Conservation (phyloP, 2,888 invertebrate species). For the Chrysolina americana region DNA sequence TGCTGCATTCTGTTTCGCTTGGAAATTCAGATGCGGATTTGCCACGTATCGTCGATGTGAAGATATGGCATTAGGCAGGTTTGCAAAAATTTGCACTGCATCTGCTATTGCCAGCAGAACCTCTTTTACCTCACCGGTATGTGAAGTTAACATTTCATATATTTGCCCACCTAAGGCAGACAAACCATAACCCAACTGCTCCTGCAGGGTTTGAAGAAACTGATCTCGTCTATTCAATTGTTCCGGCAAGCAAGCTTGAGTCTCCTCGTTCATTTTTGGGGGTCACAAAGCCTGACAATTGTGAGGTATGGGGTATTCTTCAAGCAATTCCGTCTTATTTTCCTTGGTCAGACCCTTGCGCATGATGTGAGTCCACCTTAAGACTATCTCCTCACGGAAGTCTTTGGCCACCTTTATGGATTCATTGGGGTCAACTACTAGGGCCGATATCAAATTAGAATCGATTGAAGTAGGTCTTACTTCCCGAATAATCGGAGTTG, state of each 20-base stretch:
- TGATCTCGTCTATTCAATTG: no score
- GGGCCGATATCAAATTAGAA: background rate
- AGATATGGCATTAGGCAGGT: background rate
- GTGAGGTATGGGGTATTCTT: no score
- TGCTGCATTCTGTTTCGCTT: background rate
- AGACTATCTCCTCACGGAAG: background rate
- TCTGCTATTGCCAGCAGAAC: background rate
- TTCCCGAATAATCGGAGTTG: background rate
- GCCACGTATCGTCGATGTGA: background rate
- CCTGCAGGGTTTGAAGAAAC: no score
- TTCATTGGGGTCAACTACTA: background rate
- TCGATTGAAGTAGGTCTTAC: background rate
- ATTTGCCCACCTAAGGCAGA: no score
- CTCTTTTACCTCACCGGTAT: no score
- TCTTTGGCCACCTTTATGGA: background rate
- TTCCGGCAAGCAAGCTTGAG: no score
- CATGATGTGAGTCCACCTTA: background rate
- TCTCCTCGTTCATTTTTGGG: no score
- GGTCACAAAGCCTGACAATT: no score
- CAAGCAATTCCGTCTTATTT: background rate
- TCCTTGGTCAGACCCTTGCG: background rate
- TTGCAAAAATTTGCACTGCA: background rate
- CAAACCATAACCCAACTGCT: no score
- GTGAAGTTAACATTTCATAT: no score
- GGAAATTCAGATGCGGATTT: background rate